Evolutionary conservation across 37 sponge, comb jelly and placozoan genomes (phyloP).

Genomic region (Hexactinellida sp.): DNA sequence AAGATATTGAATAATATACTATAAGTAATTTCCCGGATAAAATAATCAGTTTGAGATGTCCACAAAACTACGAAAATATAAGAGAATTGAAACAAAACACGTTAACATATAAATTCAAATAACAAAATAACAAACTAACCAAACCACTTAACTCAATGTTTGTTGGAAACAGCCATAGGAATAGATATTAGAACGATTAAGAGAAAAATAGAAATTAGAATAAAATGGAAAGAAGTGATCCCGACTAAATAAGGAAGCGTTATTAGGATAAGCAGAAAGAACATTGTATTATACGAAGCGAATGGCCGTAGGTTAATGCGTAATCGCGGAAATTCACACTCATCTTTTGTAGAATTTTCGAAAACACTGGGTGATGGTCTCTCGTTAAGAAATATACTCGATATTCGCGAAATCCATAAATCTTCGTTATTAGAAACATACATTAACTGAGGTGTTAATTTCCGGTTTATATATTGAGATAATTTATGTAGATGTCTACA

Average conservation of each 20-base stretch:
- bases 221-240: neutral
- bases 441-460: neutral
- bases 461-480: neutral
- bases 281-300: neutral
- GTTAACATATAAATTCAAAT: too few relatives aligned
- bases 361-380: neutral
- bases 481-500: neutral
- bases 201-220: neutral
- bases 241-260: neutral
- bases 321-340: constrained; percentile 6
- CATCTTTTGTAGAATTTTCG: neutral
- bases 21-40: too few relatives aligned
- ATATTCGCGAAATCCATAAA: neutral
- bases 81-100: too few relatives aligned
- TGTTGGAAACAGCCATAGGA: neutral
- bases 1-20: too few relatives aligned
- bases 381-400: neutral
- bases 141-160: too few relatives aligned
- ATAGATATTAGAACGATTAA: neutral
- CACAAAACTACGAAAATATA: too few relatives aligned
- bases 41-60: too few relatives aligned
- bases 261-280: neutral
- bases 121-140: too few relatives aligned
- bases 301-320: constrained; percentile 6
- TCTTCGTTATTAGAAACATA: neutral